Conservation (phyloP, 23 tunicate genomes). For the Trididemnum miniatum region DNA sequence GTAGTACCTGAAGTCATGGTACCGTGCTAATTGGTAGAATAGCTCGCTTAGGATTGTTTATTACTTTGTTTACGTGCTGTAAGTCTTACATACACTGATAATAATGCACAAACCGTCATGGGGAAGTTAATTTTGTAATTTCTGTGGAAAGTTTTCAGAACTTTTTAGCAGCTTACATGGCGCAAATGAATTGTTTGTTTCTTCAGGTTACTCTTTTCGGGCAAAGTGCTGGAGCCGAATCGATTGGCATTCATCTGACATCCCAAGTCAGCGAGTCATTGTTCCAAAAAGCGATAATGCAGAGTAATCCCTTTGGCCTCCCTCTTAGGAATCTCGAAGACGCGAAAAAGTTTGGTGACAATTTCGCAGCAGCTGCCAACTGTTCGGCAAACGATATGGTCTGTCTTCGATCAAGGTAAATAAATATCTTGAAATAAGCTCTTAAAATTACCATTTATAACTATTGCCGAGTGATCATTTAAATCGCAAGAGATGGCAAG, state of each 20-base stretch:
- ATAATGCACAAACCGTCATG: neutral
- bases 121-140: neutral
- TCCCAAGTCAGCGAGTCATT: slow-evolving; percentile 36
- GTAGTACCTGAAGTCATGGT: too few species aligned
- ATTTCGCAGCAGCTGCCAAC: slow-evolving; percentile 51
- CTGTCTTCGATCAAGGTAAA: slow-evolving; percentile 72
- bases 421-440: too few species aligned
- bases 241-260: slow-evolving; percentile 79
- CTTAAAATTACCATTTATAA: neutral
- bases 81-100: too few species aligned
- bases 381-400: slow-evolving; percentile 57
- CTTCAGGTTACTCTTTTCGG: slow-evolving; percentile 81
- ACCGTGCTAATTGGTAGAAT: too few species aligned
- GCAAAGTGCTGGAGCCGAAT: slow-evolving; percentile 92
- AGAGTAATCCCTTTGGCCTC: slow-evolving; percentile 88
- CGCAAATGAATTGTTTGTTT: too few species aligned
- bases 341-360: slow-evolving; percentile 69
- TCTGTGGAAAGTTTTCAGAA: neutral
- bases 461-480: too few species aligned
- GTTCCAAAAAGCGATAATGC: slow-evolving; percentile 71
- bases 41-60: too few species aligned
- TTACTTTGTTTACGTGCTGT: too few species aligned
- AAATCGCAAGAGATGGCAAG: too few species aligned
- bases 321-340: slow-evolving; percentile 61
- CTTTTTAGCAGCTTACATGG: too few species aligned